These are phyloP conservation scores for Margarornis squamiger DNA, from an alignment of 2,797 vertebrate genomes.

Conservation along the genomic window DNA sequence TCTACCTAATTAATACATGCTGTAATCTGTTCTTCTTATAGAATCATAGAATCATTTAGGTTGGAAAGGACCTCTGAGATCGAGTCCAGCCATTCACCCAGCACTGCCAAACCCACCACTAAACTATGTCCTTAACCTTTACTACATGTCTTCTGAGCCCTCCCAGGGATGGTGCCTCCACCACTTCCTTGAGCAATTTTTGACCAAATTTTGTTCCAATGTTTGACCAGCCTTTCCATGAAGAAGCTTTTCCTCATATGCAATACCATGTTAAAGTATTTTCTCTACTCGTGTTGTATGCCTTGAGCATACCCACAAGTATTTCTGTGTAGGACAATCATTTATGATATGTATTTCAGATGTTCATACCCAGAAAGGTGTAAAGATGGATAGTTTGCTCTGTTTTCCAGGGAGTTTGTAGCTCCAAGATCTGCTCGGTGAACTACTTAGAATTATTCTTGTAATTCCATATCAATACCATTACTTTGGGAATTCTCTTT, in stretches of 20 bases:
- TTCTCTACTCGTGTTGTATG: not conserved
- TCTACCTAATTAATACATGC: not conserved
- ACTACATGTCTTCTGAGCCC: fast-evolving
- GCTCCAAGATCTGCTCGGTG: not conserved
- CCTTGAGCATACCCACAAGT: not conserved
- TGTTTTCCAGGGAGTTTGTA: not conserved
- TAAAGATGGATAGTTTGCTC: not conserved
- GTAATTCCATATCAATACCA: not conserved
- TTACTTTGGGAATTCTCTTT: not conserved
- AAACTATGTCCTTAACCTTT: not conserved
- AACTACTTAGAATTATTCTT: not conserved
- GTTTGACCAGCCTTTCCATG: not conserved
- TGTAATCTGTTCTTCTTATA: not conserved
- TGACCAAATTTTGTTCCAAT: not conserved
- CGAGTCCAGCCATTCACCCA: not conserved
- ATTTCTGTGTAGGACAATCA: not conserved
- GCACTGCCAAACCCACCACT: too few relatives aligned
- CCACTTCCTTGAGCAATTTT: not conserved
- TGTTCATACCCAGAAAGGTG: not conserved
- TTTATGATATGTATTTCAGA: not conserved
- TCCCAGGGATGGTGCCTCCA: not conserved
- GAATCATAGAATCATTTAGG: not conserved
- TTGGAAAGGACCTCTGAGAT: not conserved
- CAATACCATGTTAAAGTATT: not conserved
- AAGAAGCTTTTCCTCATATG: too few relatives aligned